These are phyloP conservation scores for Lampropteryx suffumata DNA, from an alignment of 2,888 invertebrate genomes.

Conservation along the genomic window DNA sequence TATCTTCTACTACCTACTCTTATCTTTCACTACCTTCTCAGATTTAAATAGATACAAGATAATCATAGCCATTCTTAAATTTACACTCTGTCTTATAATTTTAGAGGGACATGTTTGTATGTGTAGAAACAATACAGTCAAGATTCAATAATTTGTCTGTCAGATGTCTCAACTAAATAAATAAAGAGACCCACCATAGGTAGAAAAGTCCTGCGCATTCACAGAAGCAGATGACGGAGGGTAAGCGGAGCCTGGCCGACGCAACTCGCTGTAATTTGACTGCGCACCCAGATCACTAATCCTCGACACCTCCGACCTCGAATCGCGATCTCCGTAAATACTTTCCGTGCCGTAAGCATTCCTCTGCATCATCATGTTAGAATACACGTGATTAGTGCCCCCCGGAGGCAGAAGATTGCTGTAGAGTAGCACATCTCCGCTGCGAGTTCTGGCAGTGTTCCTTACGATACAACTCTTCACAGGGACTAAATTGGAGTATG, in stretches of 20 bases:
- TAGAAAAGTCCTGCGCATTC: conserved; percentile 80
- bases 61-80: no score
- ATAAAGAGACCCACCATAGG: conserved; percentile 74
- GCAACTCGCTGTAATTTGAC: conserved; percentile 85
- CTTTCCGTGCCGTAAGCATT: conserved; percentile 71
- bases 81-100: no score
- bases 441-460: conserved; percentile 64
- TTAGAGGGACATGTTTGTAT: no score
- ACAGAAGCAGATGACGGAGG: conserved; percentile 76
- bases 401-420: conserved; percentile 76
- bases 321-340: conserved; percentile 67
- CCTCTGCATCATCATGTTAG: conserved; percentile 74
- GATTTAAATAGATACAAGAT: no score
- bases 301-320: conserved; percentile 74
- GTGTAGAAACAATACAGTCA: no score
- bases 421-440: conserved; percentile 74
- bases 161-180: no score
- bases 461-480: conserved; percentile 79
- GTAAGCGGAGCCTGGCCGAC: conserved; percentile 83
- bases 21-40: no score
- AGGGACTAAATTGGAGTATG: conserved; percentile 76
- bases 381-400: conserved; percentile 77
- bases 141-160: no score
- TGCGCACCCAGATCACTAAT: conserved; percentile 78
- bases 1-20: no score